phyloP scores from a whole-genome alignment of 53 echinoderm and acorn worm species.

The Stichopus horrens region DNA sequence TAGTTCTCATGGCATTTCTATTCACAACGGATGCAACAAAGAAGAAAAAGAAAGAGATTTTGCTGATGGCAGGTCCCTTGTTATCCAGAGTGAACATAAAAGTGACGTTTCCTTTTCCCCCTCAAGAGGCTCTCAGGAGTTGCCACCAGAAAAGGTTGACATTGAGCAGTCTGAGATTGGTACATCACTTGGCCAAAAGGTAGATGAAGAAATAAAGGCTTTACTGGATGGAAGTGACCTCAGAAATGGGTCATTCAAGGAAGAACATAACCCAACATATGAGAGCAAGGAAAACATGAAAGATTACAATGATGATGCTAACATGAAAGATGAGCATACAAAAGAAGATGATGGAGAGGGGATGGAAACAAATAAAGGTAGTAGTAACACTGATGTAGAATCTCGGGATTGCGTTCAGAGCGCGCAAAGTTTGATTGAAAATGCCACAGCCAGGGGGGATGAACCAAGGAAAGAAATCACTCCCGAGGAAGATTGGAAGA shows the following conservation, averaged over 20 bases:
- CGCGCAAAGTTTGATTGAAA: background rate
- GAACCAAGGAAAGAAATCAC: background rate
- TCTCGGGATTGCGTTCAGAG: background rate
- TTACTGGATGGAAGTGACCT: background rate
- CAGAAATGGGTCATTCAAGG: background rate
- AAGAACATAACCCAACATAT: background rate
- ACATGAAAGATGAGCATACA: too few relatives aligned
- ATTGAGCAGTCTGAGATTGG: background rate
- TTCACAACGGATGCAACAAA: background rate
- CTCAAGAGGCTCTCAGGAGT: background rate
- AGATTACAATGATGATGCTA: background rate
- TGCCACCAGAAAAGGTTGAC: background rate
- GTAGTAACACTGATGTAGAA: background rate
- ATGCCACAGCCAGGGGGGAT: too few relatives aligned
- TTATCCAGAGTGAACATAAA: background rate
- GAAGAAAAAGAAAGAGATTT: background rate
- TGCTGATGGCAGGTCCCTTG: background rate
- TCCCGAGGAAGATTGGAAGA: too few relatives aligned
- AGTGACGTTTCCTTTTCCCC: background rate
- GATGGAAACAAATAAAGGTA: background rate
- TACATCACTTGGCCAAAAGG: constrained; percentile 8
- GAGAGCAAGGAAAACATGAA: background rate
- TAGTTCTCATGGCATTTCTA: background rate
- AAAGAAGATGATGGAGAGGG: too few relatives aligned
- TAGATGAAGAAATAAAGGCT: constrained; percentile 37